Base-by-base conservation (phyloP, 2,113 vertebrate genomes). In the Gnathonemus echidnorhynchus region DNA sequence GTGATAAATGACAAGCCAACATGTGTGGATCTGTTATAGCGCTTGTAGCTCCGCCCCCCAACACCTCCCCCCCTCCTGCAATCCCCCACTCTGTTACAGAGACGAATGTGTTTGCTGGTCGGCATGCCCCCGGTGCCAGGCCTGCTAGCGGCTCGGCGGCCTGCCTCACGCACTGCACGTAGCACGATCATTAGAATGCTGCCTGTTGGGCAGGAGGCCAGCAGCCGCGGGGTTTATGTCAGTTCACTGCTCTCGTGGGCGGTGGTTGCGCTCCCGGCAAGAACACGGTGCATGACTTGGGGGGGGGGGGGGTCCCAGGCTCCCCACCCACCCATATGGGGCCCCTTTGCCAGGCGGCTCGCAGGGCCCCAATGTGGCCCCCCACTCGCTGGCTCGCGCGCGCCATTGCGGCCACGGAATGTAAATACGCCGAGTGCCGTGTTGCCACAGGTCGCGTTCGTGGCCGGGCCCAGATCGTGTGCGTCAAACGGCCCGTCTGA, bases 101-200 rank as follows among this genome's bases (percentile, higher is more conserved):
- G 89, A 74, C 85, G 92, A 62, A 90, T 89, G 66, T 92, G 92
- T 95, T 94, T 92, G 93, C 92, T 92, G 92, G 91, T 94, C 93
- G 90, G 62, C 89, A 93, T 91, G 90, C 92, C 92, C 92, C 90
- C 92, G 92, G 90, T 93, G 94, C 87, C 31, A 88, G 88, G 93
- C 91, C 88, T 27, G 86, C 50, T 84, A 24, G 92, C 93, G 93
- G 90, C 93, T 93, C 93, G 91, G 92, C 91, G 94, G 88, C 90
- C 93, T 91, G 91, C 92, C 95, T 95, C 95, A 96, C 95, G 95
- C 92, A 91, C 95, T 91, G 96, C 95, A 96, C 95, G 95, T 96
- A 96, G 95, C 95, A 93, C 89, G 84, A 94, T 94, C 95, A 95
- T 95, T 96, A 96, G 96, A 95, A 95, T 92, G 94, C 93, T 92